Evolutionary conservation across 2,888 invertebrate genomes (phyloP), one percentile per base, ranked within the genome.

Genomic region (Cephalotes varians): DNA sequence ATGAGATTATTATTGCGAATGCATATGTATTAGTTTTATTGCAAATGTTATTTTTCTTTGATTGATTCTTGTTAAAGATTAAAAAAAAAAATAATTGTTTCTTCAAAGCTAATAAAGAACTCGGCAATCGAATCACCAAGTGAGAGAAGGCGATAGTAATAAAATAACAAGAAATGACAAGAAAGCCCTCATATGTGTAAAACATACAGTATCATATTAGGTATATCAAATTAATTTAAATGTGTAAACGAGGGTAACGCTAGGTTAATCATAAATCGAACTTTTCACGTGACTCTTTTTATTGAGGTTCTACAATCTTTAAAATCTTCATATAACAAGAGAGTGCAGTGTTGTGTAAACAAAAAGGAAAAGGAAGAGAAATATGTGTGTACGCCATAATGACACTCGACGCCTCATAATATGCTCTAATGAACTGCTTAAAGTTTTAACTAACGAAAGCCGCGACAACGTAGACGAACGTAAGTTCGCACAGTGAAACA

Each of bases 71-170:
- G 77, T 83, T 74, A 31, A 81, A 60, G 31, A 71, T 81, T 64
- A 60, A n/a, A 37, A 15, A 15, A n/a, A 54, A 34, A 9, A n/a
- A 54, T 34, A 49, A 58, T 73, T 60, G 21, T 56, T 65, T 81
- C 51, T 44, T 73, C 51, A 64, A 28, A 31, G 40, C 7, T 86
- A 87, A 89, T 91, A 87, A 91, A 90, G 90, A 91, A 91, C 91
- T 91, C 90, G 62, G 90, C 88, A 88, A 86, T 83, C 65, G 82
- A 86, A 84, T 62, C 64, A 71, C 83, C 60, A 79, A 79, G n/a
- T n/a, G n/a, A n/a, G n/a, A n/a, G 62, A 34, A 73, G 40, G 65
- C 54, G 71, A 34, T 79, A 79, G 34, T 79, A 67, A 82, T 64
- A 64, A 81, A 64, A 54, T 72, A 83, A 74, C 56, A 64, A 67